Base-by-base conservation (phyloP, 2,113 vertebrate genomes). In the Tupaia chinensis region DNA sequence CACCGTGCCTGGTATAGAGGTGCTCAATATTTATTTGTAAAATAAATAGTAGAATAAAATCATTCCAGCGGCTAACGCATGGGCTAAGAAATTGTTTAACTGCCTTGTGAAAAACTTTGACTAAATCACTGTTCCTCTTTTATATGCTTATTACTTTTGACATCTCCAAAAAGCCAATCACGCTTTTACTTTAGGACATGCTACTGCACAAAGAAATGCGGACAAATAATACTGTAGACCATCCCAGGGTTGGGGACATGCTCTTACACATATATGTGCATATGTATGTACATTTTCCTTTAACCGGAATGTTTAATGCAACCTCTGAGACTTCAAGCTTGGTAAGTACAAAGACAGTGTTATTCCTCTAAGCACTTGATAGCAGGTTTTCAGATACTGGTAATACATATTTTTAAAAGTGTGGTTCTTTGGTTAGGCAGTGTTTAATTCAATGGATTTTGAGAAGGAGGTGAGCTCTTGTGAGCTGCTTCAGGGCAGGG, bases 391-490 rank as follows among this genome's bases (percentile, higher is more conserved):
- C 4, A 22, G 73, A 96, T 69, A 70, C 53, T 76, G 44, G 79
- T 23, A 84, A 89, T 54, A 53, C 23, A 12, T 70, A 56, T 72
- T 95, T 86, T 25, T 34, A 78, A 65, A 89, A 54, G 15, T 12
- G 11, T 84, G 15, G 19, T 25, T 65, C 44, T 87, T 76, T 74
- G 23, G 15, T 56, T 77, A 20, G 4, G 69, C 1, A 1, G 70
- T 34, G 56, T 89, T 84, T 63, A 84, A 9, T 79, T 53, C 27
- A 89, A 27, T 32, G 56, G 29, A n/a, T 93, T 85, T 77, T 95
- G 34, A 73, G 86, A 73, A 85, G 27, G 66, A 79, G 65, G 19
- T 23, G 72, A 65, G 53, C 58, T 53, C 70, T 83, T 53, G 7
- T 53, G 60, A 73, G 58, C 25, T 89, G 65, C 60, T 58, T 60